Percentiles rank a stretch among this genome's conserved stretches.
phyloP scores from a whole-genome alignment of 2,113 vertebrate genomes.

The Marmota monax region DNA sequence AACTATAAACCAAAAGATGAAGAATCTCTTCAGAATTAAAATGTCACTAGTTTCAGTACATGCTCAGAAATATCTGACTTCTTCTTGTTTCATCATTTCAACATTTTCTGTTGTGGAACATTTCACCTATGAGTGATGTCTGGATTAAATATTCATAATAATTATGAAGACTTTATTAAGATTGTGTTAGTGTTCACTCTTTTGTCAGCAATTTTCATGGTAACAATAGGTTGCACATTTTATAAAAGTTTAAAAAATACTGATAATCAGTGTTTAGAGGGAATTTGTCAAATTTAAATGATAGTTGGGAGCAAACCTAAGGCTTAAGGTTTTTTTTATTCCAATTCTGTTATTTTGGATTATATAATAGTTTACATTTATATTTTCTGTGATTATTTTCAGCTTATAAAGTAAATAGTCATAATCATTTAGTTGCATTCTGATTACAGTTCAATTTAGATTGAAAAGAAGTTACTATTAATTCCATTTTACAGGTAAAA shows the following conservation, averaged over 20 bases:
- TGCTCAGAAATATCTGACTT: not conserved
- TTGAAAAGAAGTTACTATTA: not conserved
- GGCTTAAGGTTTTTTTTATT: too few species aligned
- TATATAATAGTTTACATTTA: not conserved
- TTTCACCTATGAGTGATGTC: not conserved
- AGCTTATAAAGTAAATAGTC: not conserved
- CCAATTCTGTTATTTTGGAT: not conserved
- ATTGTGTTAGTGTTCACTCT: not conserved
- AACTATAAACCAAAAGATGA: not conserved
- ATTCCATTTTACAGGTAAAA: not conserved
- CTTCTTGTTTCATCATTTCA: not conserved
- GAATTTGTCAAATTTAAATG: not conserved
- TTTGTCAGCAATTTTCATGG: not conserved
- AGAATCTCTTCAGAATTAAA: not conserved
- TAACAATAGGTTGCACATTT: not conserved
- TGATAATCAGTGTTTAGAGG: not conserved
- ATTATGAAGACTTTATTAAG: not conserved
- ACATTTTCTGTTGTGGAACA: not conserved
- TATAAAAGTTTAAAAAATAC: not conserved
- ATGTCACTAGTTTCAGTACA: not conserved
- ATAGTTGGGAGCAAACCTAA: not conserved
- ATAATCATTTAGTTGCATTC: not conserved
- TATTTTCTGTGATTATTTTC: not conserved
- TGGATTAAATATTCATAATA: not conserved
- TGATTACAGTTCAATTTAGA: not conserved